These are phyloP conservation scores for Eulemur coronatus DNA, from an alignment of 2,797 vertebrate species.

Conservation along the genomic window DNA sequence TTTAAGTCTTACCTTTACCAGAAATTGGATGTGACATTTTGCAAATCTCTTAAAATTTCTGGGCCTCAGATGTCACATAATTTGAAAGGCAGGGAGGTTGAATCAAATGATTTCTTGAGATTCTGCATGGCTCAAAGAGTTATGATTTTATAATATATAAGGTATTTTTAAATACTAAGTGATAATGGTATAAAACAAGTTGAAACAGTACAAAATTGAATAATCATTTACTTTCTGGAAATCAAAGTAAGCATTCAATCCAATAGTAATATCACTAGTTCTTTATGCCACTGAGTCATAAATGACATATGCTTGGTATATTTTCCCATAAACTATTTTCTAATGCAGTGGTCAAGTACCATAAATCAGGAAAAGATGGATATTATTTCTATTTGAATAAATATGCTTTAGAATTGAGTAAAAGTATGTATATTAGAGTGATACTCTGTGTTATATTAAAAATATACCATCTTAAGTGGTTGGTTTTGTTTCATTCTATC, in stretches of 20 bases:
- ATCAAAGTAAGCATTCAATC: constrained; percentile 2
- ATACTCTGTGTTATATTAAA: neutral
- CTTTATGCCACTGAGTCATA: neutral
- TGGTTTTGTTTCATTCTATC: neutral
- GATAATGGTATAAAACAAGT: neutral
- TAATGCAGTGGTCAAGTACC: neutral
- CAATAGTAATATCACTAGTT: neutral
- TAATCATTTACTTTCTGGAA: neutral
- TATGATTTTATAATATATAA: neutral
- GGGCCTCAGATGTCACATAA: neutral
- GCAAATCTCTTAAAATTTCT: constrained; percentile 10
- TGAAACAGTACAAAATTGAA: neutral
- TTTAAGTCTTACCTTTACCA: neutral
- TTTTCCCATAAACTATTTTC: constrained; percentile 21
- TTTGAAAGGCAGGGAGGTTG: neutral
- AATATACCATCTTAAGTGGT: neutral
- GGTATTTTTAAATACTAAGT: neutral
- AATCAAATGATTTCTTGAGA: neutral
- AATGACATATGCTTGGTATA: neutral
- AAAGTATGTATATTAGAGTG: neutral
- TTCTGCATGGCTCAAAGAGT: neutral
- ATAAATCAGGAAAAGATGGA: neutral
- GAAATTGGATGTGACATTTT: neutral
- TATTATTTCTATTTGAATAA: constrained; percentile 17
- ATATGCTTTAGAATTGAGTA: neutral